Evolutionary conservation across 2,113 vertebrate genomes (phyloP).

Genomic region (Hoplias malabaricus): DNA sequence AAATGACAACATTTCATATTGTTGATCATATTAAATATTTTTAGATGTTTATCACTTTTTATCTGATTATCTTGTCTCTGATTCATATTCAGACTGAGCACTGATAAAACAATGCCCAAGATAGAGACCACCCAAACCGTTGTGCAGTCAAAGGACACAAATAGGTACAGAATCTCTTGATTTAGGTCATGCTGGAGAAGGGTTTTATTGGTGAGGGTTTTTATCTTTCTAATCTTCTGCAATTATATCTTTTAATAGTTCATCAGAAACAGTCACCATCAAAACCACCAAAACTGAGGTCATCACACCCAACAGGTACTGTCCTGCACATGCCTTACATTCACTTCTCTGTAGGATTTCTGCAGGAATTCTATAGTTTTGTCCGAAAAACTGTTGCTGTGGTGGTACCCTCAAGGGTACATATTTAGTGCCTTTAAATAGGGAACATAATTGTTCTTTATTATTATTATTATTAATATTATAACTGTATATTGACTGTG

Average conservation of each 20-base stretch:
- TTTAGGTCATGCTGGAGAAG: background rate
- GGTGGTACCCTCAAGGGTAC: no score
- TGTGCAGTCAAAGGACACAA: conserved; percentile 13
- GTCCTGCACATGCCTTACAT: background rate
- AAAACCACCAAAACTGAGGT: conserved; percentile 40
- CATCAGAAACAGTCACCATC: conserved; percentile 51
- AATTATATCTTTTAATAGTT: conserved; percentile 44
- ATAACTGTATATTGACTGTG: no score
- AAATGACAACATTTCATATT: background rate
- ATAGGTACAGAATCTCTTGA: background rate
- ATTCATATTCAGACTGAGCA: conserved; percentile 4
- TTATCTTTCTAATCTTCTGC: background rate
- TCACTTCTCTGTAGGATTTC: background rate
- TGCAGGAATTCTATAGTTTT: background rate
- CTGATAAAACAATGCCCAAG: background rate
- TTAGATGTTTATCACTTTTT: background rate
- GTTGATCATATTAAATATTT: background rate
- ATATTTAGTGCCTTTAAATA: no score
- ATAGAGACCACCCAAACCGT: background rate
- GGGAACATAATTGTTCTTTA: no score
- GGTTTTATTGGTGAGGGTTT: no score
- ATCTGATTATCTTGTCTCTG: background rate
- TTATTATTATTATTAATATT: no score
- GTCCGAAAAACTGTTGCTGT: no score
- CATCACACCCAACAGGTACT: conserved; percentile 56